A percentile compares a stretch with the other conserved stretches of the same genome.
These are phyloP conservation scores for Pycnonotus jocosus DNA, from an alignment of 2,113 vertebrate species.

Conservation along the genomic window DNA sequence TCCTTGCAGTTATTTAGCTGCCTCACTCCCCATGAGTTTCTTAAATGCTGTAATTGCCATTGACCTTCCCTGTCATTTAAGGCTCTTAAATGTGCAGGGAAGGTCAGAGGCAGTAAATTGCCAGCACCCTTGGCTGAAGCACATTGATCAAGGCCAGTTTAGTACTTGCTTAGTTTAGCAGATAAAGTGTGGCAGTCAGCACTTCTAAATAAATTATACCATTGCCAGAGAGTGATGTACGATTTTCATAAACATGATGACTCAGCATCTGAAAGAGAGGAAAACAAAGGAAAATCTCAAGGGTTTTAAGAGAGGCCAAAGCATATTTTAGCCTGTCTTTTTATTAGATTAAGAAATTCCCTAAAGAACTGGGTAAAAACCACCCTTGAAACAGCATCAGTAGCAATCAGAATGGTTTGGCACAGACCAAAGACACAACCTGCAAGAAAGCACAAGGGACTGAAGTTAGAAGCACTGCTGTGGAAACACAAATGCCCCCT, in stretches of 20 bases:
- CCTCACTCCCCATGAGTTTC: neutral
- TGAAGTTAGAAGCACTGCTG: neutral
- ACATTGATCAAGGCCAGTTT: slow-evolving; percentile 5
- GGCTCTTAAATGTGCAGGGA: neutral
- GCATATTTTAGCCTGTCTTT: neutral
- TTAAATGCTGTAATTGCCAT: neutral
- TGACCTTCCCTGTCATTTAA: neutral
- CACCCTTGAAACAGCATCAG: neutral
- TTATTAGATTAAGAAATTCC: neutral
- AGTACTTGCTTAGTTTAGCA: slow-evolving; percentile 38
- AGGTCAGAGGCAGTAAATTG: neutral
- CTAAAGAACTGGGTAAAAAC: neutral
- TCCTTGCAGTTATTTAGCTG: neutral
- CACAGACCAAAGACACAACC: neutral
- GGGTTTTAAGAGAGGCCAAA: neutral
- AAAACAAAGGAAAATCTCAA: neutral
- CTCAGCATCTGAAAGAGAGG: neutral
- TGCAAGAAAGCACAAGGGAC: neutral
- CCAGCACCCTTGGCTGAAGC: neutral
- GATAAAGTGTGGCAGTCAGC: slow-evolving; percentile 30
- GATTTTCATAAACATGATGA: neutral
- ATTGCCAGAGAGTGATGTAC: neutral
- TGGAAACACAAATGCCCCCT: neutral
- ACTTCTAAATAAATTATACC: neutral
- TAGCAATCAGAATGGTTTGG: neutral